Conservation (phyloP, 2,888 invertebrate species). For the Cerastoderma edule region DNA sequence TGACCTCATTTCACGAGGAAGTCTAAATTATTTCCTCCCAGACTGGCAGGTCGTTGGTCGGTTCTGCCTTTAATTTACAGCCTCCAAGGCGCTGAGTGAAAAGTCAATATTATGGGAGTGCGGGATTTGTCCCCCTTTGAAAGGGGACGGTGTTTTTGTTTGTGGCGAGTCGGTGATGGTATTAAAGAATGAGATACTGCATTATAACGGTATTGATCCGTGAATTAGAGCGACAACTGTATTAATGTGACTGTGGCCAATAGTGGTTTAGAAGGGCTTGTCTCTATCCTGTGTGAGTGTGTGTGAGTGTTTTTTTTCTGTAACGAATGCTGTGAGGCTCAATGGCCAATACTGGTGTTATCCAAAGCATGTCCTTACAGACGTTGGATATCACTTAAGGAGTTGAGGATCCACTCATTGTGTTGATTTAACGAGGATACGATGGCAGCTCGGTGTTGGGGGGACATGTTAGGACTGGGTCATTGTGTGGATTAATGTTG, state of each 20-base stretch:
- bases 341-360: constrained; percentile 17
- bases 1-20: background rate
- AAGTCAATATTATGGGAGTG: constrained; percentile 38
- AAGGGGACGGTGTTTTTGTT: constrained; percentile 47
- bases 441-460: constrained; percentile 17
- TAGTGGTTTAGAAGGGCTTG: constrained; percentile 31
- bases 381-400: constrained; percentile 23
- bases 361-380: constrained; percentile 22
- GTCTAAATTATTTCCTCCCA: constrained; percentile 12
- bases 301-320: background rate
- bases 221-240: constrained; percentile 50
- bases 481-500: constrained; percentile 10
- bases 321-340: constrained; percentile 1
- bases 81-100: constrained; percentile 27
- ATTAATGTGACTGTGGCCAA: constrained; percentile 53
- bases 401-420: constrained; percentile 11
- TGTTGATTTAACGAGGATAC: constrained; percentile 23
- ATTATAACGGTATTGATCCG: constrained; percentile 56
- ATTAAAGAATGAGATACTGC: constrained; percentile 55
- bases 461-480: constrained; percentile 7
- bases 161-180: constrained; percentile 37
- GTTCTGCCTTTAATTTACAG: constrained; percentile 17
- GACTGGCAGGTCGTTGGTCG: background rate
- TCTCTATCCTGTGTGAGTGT: constrained; percentile 11
- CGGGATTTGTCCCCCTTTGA: constrained; percentile 48